These are phyloP conservation scores for Chaetops frenatus DNA, from an alignment of 2,113 vertebrate genomes.

Conservation along the genomic window DNA sequence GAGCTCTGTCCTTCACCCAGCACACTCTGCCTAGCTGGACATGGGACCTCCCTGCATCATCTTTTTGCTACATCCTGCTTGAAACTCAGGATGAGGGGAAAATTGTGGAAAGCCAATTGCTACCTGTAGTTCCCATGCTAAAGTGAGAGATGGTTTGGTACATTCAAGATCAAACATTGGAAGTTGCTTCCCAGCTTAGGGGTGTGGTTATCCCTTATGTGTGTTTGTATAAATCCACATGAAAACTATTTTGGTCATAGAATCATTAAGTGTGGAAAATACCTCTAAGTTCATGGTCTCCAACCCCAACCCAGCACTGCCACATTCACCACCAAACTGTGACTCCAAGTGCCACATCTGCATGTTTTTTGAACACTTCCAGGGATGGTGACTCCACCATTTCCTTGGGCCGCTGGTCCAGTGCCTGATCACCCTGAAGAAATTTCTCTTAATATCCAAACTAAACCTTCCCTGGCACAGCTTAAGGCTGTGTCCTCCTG, in stretches of 20 bases:
- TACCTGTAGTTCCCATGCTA: rapidly evolving
- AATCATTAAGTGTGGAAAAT: not conserved
- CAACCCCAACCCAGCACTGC: not conserved
- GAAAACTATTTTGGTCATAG: not conserved
- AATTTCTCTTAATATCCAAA: not conserved
- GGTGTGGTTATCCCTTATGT: not conserved
- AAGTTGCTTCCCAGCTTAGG: not conserved
- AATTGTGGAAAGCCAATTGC: not conserved
- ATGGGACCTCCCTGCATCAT: not conserved
- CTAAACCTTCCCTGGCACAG: not conserved
- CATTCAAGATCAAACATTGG: not conserved
- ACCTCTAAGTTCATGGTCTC: not conserved
- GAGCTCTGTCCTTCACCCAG: not conserved
- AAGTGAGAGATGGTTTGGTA: not conserved
- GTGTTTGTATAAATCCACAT: rapidly evolving
- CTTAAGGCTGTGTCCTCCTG: not conserved
- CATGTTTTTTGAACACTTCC: not conserved
- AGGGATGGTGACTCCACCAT: not conserved
- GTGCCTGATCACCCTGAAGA: not conserved
- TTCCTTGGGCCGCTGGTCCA: not conserved
- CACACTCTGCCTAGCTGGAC: rapidly evolving
- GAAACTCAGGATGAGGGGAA: not conserved
- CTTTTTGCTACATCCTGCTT: not conserved
- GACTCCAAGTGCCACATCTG: not conserved
- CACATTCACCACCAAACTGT: not conserved